Percentiles rank a stretch among this genome's conserved stretches.
These are phyloP conservation scores for Lanius ludovicianus DNA, from an alignment of 2,113 vertebrate genomes.

Conservation along the genomic window DNA sequence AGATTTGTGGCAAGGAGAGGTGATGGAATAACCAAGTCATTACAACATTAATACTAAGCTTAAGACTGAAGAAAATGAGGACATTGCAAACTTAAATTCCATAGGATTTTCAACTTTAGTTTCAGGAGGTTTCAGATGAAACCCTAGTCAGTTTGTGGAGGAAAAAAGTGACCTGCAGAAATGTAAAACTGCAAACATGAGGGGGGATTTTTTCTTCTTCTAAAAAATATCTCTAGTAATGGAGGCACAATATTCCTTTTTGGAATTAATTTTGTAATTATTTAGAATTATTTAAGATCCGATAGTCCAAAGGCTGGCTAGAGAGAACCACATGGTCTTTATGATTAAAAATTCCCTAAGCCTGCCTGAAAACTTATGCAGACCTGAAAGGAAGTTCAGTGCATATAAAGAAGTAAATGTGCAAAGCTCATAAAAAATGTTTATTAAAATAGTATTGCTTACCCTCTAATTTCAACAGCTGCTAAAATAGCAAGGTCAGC, in stretches of 20 bases:
- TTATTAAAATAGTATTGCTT: constrained; percentile 18
- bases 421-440: background rate
- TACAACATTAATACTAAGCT: background rate
- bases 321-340: background rate
- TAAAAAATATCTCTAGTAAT: background rate
- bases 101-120: background rate
- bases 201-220: background rate
- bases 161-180: background rate
- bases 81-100: background rate
- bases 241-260: background rate
- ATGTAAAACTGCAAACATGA: background rate
- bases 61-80: background rate
- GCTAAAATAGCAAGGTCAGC: constrained; percentile 87
- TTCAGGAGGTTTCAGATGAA: background rate
- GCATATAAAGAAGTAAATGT: background rate
- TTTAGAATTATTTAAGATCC: background rate
- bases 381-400: background rate
- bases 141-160: background rate
- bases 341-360: background rate
- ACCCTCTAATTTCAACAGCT: constrained; percentile 94
- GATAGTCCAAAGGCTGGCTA: background rate
- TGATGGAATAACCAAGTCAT: background rate
- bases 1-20: background rate
- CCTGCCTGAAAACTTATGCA: background rate
- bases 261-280: background rate